A percentile compares a stretch with the other conserved stretches of the same genome.
These are phyloP conservation scores for Pyrgilauda ruficollis DNA, from an alignment of 2,113 vertebrate genomes.

Conservation along the genomic window DNA sequence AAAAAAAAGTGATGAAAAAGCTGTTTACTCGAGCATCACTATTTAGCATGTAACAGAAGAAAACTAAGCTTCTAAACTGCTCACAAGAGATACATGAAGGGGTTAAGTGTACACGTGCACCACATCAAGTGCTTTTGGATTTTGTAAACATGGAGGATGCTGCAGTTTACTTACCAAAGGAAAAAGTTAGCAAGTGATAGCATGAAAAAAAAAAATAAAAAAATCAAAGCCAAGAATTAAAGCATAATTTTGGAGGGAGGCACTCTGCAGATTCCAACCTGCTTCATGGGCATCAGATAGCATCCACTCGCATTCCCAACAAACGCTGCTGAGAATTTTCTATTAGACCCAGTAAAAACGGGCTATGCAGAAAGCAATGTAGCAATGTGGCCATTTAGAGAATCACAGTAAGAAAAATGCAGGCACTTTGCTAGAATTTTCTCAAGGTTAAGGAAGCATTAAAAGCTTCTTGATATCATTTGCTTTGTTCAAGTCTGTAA, in stretches of 20 bases:
- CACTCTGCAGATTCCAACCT: background rate
- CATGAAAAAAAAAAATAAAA: slow-evolving; percentile 41
- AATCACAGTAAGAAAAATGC: background rate
- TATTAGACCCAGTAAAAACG: background rate
- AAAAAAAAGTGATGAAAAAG: background rate
- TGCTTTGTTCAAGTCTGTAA: background rate
- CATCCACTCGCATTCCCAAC: background rate
- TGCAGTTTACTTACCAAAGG: slow-evolving; percentile 73
- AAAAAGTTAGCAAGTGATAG: slow-evolving; percentile 70
- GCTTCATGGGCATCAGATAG: background rate
- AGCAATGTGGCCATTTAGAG: slow-evolving; percentile 33
- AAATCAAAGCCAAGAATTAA: slow-evolving; percentile 59
- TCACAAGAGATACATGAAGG: background rate
- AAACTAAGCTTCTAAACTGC: background rate
- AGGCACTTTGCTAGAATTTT: background rate
- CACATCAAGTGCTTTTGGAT: background rate
- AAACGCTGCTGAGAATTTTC: background rate
- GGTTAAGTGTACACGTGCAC: background rate
- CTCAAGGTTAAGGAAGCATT: background rate
- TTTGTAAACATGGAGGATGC: background rate
- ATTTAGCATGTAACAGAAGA: background rate
- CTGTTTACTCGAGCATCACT: background rate
- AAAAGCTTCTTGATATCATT: background rate
- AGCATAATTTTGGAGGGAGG: slow-evolving; percentile 32
- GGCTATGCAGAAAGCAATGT: slow-evolving; percentile 28